A percentile compares a stretch with the other conserved stretches of the same genome.
Evolutionary conservation across 2,113 vertebrate genomes (phyloP).

Genomic region (Hemicordylus capensis): DNA sequence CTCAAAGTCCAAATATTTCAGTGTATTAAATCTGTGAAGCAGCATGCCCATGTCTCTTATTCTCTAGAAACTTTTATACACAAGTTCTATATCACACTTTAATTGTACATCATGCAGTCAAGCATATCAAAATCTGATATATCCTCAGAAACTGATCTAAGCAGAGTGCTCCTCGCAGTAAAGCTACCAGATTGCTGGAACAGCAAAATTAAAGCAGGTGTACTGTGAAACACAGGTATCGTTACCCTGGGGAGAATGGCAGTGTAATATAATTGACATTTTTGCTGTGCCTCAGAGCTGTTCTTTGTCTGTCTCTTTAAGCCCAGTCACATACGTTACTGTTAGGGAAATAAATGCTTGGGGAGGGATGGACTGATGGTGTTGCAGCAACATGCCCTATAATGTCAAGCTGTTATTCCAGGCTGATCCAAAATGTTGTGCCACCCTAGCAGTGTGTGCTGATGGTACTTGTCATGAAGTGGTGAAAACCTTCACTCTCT

Average conservation of each 20-base stretch:
- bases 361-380: neutral
- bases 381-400: neutral
- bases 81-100: constrained; percentile 8
- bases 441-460: neutral
- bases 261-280: neutral
- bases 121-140: neutral
- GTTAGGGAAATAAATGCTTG: neutral
- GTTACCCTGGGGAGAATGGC: neutral
- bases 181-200: neutral
- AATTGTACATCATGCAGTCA: neutral
- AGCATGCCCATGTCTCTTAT: neutral
- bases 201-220: neutral
- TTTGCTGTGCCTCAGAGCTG: neutral
- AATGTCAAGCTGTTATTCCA: neutral
- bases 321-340: neutral
- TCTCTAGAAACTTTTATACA: neutral
- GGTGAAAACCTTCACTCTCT: neutral
- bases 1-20: neutral
- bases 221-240: neutral
- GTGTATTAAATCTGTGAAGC: neutral
- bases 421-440: neutral
- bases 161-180: neutral
- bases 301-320: neutral
- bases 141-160: constrained; percentile 9
- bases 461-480: neutral